phyloP scores from a whole-genome alignment of 2,888 invertebrate genomes.

The Drosophila infuscata region DNA sequence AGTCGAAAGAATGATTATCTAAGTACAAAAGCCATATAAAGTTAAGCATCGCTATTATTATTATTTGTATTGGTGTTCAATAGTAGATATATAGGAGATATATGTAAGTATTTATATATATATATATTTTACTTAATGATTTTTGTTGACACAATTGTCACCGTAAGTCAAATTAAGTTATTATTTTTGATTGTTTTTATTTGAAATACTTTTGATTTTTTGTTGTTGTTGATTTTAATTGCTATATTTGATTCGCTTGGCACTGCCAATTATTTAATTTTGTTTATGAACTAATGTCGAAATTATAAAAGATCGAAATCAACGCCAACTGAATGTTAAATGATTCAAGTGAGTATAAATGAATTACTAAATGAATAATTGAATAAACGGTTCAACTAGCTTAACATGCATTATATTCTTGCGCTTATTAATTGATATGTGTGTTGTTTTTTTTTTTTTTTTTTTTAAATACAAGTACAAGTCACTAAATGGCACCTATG shows the following conservation, averaged over 20 bases:
- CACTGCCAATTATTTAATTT: constrained; percentile 38
- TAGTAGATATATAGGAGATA: constrained; percentile 25
- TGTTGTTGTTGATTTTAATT: constrained; percentile 29
- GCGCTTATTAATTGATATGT: constrained; percentile 28
- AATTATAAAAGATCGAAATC: constrained; percentile 29
- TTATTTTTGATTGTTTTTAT: constrained; percentile 31
- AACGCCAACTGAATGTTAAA: constrained; percentile 33
- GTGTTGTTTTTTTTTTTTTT: background rate
- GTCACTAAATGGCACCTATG: constrained; percentile 16
- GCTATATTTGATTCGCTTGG: constrained; percentile 36
- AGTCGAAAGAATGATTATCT: constrained; percentile 71
- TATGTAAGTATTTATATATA: constrained; percentile 32
- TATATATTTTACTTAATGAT: constrained; percentile 25
- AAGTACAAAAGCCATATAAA: constrained; percentile 66
- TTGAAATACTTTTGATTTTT: constrained; percentile 10
- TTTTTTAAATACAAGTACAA: constrained; percentile 18
- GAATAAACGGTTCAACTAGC: constrained; percentile 45
- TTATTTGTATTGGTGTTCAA: constrained; percentile 34
- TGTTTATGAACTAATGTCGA: constrained; percentile 60
- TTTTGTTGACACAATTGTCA: constrained; percentile 43
- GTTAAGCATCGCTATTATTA: constrained; percentile 61
- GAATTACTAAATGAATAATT: constrained; percentile 28
- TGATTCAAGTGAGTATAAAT: constrained; percentile 37
- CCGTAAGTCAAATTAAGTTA: constrained; percentile 50
- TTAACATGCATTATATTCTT: constrained; percentile 68